These are phyloP conservation scores for Acromyrmex echinatior DNA, from an alignment of 1,140 invertebrate genomes.

Conservation along the genomic window DNA sequence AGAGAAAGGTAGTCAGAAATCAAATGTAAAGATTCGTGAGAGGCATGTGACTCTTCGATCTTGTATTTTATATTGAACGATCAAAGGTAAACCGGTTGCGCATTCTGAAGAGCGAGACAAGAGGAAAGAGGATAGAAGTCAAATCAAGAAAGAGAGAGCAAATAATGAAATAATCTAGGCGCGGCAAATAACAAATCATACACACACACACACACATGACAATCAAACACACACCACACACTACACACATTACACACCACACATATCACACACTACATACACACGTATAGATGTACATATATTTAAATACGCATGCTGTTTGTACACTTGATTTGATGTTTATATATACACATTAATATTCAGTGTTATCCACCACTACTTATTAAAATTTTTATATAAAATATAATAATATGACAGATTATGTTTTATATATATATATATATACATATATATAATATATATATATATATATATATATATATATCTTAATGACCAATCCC, in stretches of 20 bases:
- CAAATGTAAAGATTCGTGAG: slow-evolving; percentile 54
- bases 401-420: background rate
- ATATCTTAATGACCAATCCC: no score
- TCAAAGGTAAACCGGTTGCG: slow-evolving; percentile 83
- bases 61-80: slow-evolving; percentile 82
- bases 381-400: background rate
- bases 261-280: background rate
- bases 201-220: background rate
- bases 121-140: slow-evolving; percentile 51
- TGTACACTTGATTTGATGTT: background rate
- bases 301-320: background rate
- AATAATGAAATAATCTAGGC: slow-evolving; percentile 79
- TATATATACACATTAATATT: slow-evolving; percentile 18
- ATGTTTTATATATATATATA: no score
- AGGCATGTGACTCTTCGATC: slow-evolving; percentile 72
- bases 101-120: slow-evolving; percentile 66
- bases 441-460: no score
- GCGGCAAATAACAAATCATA: slow-evolving; percentile 79
- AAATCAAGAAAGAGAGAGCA: slow-evolving; percentile 67
- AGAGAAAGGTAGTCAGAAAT: slow-evolving; percentile 43
- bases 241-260: no score
- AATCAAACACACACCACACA: no score
- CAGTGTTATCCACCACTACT: background rate
- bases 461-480: no score
- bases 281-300: background rate